A percentile compares a stretch with the other conserved stretches of the same genome.
phyloP scores from a whole-genome alignment of 1,140 invertebrate genomes.

The Lepidostoma basale region DNA sequence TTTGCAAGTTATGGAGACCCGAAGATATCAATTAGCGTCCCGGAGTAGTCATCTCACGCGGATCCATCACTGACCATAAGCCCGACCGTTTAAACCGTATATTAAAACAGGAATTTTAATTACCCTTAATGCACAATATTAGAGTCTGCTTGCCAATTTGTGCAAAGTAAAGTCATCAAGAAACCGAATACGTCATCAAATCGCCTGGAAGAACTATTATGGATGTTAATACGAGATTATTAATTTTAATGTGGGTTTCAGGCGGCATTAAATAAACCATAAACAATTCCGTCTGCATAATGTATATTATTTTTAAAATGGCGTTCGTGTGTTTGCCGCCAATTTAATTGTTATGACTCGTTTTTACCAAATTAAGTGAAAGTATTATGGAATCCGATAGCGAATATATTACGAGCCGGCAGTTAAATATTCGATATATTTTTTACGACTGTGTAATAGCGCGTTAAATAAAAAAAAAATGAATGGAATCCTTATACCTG shows the following conservation, averaged over 20 bases:
- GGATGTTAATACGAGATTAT: neutral
- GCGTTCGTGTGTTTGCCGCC: neutral
- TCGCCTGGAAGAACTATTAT: neutral
- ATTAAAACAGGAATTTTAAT: neutral
- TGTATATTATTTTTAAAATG: neutral
- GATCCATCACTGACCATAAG: too few species aligned
- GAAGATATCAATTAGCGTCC: too few species aligned
- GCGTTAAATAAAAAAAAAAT: constrained; percentile 5
- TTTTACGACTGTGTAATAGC: constrained; percentile 23
- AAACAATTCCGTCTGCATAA: constrained; percentile 4
- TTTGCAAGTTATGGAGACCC: too few species aligned
- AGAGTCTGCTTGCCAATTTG: constrained; percentile 11
- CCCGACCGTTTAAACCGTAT: neutral
- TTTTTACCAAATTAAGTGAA: constrained; percentile 25
- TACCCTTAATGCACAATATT: too few species aligned
- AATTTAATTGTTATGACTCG: neutral
- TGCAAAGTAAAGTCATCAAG: neutral
- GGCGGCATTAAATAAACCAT: neutral
- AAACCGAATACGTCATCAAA: neutral
- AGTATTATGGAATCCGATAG: constrained; percentile 12
- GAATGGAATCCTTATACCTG: neutral
- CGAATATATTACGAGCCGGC: neutral
- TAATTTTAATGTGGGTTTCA: neutral
- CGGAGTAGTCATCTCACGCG: too few species aligned
- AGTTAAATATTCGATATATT: constrained; percentile 25